Conservation (phyloP, 1,140 invertebrate genomes). For the Bactericera cockerelli region DNA sequence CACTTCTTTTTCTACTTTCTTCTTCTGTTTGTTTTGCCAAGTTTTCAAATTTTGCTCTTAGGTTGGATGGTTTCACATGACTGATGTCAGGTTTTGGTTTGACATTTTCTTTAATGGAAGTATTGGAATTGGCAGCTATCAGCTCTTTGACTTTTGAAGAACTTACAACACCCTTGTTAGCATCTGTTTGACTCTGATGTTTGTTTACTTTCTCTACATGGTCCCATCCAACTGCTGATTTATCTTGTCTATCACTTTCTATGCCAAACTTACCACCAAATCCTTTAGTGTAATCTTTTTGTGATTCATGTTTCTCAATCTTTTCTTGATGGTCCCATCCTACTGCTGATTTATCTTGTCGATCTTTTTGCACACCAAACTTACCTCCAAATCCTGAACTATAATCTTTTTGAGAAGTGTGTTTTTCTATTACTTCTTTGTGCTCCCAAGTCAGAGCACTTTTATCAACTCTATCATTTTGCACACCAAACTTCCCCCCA, state of each 20-base stretch:
- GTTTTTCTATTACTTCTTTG: constrained; percentile 53
- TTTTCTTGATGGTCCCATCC: constrained; percentile 73
- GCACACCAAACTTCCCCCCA: constrained; percentile 73
- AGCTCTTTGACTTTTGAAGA: constrained; percentile 2
- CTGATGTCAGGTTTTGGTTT: constrained; percentile 49
- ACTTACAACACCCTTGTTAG: constrained; percentile 32
- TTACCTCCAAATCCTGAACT: constrained; percentile 77
- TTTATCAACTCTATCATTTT: constrained; percentile 70
- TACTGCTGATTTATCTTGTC: constrained; percentile 65
- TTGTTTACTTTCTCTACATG: constrained; percentile 47
- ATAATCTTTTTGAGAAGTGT: constrained; percentile 69
- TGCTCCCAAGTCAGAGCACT: constrained; percentile 59
- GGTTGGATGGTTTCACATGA: constrained; percentile 52
- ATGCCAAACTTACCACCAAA: constrained; percentile 78
- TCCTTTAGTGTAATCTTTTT: constrained; percentile 61
- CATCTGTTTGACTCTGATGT: constrained; percentile 58
- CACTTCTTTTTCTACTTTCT: constrained; percentile 36
- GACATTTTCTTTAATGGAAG: constrained; percentile 21
- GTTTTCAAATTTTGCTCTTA: constrained; percentile 67
- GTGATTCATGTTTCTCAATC: constrained; percentile 57
- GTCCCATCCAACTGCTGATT: constrained; percentile 60
- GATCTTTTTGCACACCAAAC: constrained; percentile 72
- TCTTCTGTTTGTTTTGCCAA: constrained; percentile 56
- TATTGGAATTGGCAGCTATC: constrained; percentile 4
- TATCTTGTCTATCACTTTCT: constrained; percentile 59